phyloP scores from a whole-genome alignment of 1,140 invertebrate genomes.

The Drosophila neocordata region DNA sequence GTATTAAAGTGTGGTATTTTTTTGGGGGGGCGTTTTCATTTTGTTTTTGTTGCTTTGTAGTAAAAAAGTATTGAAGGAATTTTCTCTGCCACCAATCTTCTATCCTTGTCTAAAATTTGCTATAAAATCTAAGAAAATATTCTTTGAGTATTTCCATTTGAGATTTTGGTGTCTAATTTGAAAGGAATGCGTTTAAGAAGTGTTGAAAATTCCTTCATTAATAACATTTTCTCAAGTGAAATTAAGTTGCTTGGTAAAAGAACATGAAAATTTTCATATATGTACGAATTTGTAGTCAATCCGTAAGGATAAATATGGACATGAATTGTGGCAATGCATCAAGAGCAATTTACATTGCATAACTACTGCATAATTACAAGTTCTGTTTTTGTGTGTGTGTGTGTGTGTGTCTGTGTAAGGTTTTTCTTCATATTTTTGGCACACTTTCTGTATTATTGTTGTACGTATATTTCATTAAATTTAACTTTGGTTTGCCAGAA shows the following conservation, averaged over 20 bases:
- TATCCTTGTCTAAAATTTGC: neutral
- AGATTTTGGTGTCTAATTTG: no score
- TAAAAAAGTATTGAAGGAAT: neutral
- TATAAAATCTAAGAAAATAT: no score
- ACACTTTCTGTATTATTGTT: constrained; percentile 35
- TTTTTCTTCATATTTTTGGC: neutral
- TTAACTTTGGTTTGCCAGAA: constrained; percentile 53
- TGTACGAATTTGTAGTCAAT: no score
- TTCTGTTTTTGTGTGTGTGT: constrained; percentile 57
- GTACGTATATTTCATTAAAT: constrained; percentile 63
- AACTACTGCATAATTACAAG: constrained; percentile 75
- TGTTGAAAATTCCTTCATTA: neutral
- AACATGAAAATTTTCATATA: no score
- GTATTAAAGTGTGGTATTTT: constrained; percentile 27
- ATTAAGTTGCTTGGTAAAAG: no score
- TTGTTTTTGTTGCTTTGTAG: neutral
- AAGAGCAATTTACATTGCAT: constrained; percentile 15
- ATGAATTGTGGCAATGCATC: constrained; percentile 33
- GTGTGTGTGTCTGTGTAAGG: constrained; percentile 10
- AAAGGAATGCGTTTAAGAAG: neutral
- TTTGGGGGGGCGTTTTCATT: neutral
- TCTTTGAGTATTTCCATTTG: no score
- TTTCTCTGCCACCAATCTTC: neutral
- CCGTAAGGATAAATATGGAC: neutral
- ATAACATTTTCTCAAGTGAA: neutral